These are phyloP conservation scores for Heliconius cydno DNA, from an alignment of 2,888 invertebrate species.

Conservation along the genomic window DNA sequence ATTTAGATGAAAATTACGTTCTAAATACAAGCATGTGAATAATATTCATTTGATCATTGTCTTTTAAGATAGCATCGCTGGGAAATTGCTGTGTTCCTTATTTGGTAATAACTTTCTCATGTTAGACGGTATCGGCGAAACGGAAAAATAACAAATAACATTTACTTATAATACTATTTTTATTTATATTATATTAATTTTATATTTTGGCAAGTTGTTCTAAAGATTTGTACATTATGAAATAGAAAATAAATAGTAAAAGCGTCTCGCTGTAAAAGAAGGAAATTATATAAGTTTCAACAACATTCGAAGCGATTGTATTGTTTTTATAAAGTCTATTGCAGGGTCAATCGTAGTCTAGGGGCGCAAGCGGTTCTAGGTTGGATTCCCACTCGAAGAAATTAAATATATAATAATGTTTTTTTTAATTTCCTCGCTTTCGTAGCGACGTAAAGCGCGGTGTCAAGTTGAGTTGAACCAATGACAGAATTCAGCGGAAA, in stretches of 20 bases:
- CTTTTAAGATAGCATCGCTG: slow-evolving; percentile 36
- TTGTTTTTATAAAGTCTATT: neutral
- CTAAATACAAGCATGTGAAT: neutral
- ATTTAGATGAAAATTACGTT: neutral
- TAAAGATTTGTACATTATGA: neutral
- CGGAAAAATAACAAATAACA: slow-evolving; percentile 1
- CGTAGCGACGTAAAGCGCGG: too few species aligned
- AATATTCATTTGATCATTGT: slow-evolving; percentile 5
- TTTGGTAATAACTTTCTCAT: slow-evolving; percentile 4
- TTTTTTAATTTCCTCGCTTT: too few species aligned
- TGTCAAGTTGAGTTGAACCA: too few species aligned
- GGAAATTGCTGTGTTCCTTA: slow-evolving; percentile 40
- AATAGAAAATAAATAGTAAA: neutral
- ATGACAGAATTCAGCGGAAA: too few species aligned
- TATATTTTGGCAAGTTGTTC: neutral
- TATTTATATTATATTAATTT: slow-evolving; percentile 1
- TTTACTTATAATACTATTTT: slow-evolving; percentile 13
- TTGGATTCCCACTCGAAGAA: too few species aligned
- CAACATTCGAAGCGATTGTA: neutral
- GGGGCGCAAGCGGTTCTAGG: too few species aligned
- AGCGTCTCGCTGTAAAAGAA: neutral
- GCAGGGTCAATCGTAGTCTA: too few species aligned
- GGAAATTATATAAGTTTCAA: neutral
- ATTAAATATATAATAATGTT: too few species aligned
- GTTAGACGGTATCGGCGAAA: neutral